Conservation (phyloP, 2,797 vertebrate species). For the Melanogrammus aeglefinus region DNA sequence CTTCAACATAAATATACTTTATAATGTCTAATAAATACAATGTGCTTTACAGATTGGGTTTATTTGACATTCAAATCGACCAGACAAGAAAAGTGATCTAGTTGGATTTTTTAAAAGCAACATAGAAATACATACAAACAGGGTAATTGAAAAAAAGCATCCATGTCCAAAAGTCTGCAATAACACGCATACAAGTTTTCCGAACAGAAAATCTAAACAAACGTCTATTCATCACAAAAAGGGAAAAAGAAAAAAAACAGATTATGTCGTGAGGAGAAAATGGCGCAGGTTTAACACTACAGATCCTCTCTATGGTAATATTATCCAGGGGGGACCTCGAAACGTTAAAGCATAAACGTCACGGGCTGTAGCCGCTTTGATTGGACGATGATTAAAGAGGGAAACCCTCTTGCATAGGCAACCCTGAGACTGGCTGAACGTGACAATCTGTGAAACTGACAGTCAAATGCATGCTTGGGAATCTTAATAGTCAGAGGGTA, state of each 20-base stretch:
- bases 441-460: background rate
- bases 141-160: background rate
- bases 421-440: background rate
- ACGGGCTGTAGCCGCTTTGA: slow-evolving; percentile 42
- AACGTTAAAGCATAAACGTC: slow-evolving; percentile 36
- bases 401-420: slow-evolving; percentile 31
- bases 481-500: background rate
- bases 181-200: background rate
- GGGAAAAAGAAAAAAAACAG: background rate
- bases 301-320: background rate
- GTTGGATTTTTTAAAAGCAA: background rate
- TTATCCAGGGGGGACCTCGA: slow-evolving; percentile 40
- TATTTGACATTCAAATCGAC: background rate
- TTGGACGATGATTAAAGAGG: slow-evolving; percentile 58
- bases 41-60: background rate
- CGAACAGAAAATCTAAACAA: background rate
- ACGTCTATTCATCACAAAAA: background rate
- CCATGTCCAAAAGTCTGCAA: background rate
- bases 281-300: background rate
- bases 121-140: background rate
- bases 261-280: background rate
- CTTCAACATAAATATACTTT: background rate
- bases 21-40: background rate
- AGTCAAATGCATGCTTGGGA: background rate
- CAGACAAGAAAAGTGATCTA: background rate